Evolutionary conservation across 2,888 invertebrate genomes (phyloP).

Genomic region (Clusia tigrina): DNA sequence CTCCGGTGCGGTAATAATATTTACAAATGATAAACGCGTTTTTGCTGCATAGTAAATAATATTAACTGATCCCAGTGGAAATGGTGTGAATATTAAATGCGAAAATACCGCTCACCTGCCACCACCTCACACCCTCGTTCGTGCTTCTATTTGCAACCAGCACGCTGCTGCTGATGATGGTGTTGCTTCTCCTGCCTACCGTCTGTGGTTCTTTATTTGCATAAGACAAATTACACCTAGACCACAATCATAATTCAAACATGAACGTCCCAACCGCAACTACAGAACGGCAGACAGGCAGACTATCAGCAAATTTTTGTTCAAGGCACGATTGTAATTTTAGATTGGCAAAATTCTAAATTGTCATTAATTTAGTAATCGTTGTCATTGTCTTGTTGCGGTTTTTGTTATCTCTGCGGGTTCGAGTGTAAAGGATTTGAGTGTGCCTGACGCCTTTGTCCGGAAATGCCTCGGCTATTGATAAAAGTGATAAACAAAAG

Average conservation of each 20-base stretch:
- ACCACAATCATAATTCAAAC: conserved; percentile 55
- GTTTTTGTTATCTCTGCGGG: neutral
- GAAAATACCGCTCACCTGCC: neutral
- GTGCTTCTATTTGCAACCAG: too few relatives aligned
- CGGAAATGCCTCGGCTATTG: neutral
- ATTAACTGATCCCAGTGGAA: neutral
- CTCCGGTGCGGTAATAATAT: neutral
- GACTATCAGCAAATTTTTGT: conserved; percentile 1
- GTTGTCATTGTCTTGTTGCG: neutral
- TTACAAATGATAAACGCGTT: conserved; percentile 12
- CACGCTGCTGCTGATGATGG: conserved; percentile 11
- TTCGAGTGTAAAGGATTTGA: neutral
- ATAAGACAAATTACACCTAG: conserved; percentile 50
- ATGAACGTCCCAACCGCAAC: conserved; percentile 10
- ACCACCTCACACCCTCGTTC: neutral
- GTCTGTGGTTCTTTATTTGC: conserved; percentile 5
- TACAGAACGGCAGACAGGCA: neutral
- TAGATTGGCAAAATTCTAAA: conserved; percentile 55
- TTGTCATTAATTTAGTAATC: conserved; percentile 55
- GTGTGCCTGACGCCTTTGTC: too few relatives aligned
- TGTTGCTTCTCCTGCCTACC: neutral
- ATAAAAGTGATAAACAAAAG: neutral
- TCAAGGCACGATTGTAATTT: conserved; percentile 53
- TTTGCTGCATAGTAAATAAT: neutral
- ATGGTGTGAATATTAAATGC: conserved; percentile 6